Evolutionary conservation across 1,140 invertebrate genomes (phyloP), one percentile per base, ranked within the genome.

Genomic region (Lordiphosa mommai): DNA sequence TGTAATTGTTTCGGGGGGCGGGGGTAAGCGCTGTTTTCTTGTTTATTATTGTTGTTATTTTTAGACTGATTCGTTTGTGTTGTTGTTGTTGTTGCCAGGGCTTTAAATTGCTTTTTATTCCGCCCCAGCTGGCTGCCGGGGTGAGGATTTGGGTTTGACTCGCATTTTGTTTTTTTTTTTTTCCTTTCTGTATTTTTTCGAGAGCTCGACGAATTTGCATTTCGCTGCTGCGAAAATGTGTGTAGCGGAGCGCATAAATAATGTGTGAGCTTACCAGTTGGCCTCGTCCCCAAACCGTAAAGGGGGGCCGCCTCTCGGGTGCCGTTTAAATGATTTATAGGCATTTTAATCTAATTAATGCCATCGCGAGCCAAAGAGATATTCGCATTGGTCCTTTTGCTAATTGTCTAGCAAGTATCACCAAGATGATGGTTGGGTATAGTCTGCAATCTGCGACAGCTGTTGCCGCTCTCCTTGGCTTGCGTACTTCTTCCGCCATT

Each of bases 291-390:
- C 13, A 50, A 17, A 16, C 32, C 13, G 20, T n/a, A n/a, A 29
- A 9, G 20, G 9, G 10, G 9, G 33, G 6, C 23, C 37, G 53
- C 12, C 71, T 52, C 64, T 65, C 23, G 77, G 53, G 77, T 72
- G 72, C 58, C 72, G 53, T 84, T 84, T 57, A 51, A 84, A 84
- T 84, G 77, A 84, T 85, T 84, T 85, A 69, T 84, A 52, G 53
- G 41, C 68, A 63, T 63, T 55, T 51, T 67, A 85, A 77, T 77
- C 79, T 85, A 84, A 84, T 84, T 84, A 84, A 84, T 84, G 77
- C 59, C 69, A 64, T 72, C 59, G 71, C 71, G 33, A 23, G n/a
- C 14, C 12, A 60, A 34, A 48, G 33, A 16, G 20, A 38, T 43
- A 48, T 37, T 48, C 29, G 51, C 16, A 33, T 13, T 41, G 38